phyloP scores from a whole-genome alignment of 2,113 vertebrate genomes.

The Eulemur macaco region DNA sequence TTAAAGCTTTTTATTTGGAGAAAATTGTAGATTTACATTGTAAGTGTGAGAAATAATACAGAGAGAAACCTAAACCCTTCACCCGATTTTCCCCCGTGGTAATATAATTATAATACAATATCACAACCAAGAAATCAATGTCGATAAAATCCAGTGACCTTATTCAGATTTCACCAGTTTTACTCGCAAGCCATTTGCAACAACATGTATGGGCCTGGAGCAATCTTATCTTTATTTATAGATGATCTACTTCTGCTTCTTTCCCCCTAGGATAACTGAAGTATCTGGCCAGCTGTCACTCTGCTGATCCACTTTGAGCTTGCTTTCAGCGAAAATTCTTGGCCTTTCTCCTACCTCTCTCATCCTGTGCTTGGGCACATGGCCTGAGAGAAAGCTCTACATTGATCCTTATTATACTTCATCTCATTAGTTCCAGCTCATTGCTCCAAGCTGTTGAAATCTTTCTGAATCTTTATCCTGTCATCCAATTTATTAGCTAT shows the following conservation, averaged over 20 bases:
- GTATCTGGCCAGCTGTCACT: neutral
- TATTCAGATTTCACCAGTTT: neutral
- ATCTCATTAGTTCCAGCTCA: constrained; percentile 23
- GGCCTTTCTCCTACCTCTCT: neutral
- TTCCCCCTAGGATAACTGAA: neutral
- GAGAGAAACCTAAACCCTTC: neutral
- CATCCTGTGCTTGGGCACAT: constrained; percentile 17
- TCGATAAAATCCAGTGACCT: neutral
- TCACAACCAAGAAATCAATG: neutral
- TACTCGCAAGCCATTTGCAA: neutral
- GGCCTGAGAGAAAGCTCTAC: neutral
- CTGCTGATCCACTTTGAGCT: neutral
- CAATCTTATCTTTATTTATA: neutral
- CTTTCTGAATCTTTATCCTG: constrained; percentile 41
- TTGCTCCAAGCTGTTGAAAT: constrained; percentile 31
- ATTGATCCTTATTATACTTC: neutral
- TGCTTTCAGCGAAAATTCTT: constrained; percentile 26
- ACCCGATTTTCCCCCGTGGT: neutral
- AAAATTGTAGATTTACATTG: neutral
- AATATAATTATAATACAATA: neutral
- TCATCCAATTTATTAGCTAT: constrained; percentile 28
- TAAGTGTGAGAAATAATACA: neutral
- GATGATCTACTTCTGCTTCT: neutral
- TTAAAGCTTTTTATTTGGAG: neutral
- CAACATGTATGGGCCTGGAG: neutral